A percentile compares a stretch with the other conserved stretches of the same genome.
Evolutionary conservation across 2,797 vertebrate species (phyloP).

Genomic region (Danio kyathit): DNA sequence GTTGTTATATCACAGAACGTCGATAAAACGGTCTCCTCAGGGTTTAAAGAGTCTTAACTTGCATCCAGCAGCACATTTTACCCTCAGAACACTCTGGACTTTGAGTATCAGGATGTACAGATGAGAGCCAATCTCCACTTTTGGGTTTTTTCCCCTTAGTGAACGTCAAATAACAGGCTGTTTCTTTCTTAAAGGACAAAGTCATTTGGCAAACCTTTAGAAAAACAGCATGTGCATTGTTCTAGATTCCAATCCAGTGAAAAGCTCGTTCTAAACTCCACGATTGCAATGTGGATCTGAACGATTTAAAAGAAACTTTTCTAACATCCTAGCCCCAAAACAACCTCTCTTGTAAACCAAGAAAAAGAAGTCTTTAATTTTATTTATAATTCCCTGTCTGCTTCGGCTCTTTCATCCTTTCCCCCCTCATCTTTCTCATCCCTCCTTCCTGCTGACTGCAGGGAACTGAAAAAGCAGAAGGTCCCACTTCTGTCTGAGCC

Average conservation of each 20-base stretch:
- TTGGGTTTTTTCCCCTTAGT: neutral
- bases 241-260: slow-evolving; percentile 53
- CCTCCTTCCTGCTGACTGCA: slow-evolving; percentile 73
- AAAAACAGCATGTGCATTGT: slow-evolving; percentile 68
- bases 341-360: slow-evolving; percentile 65
- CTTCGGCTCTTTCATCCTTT: slow-evolving; percentile 51
- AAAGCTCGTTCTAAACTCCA: slow-evolving; percentile 58
- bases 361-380: slow-evolving; percentile 61
- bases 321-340: slow-evolving; percentile 56
- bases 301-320: slow-evolving; percentile 70
- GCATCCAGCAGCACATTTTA: neutral
- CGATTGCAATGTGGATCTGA: slow-evolving; percentile 59
- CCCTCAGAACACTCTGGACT: neutral
- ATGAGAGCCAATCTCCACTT: neutral
- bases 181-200: slow-evolving; percentile 58
- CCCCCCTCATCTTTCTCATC: slow-evolving; percentile 44
- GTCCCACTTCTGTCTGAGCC: slow-evolving; percentile 73
- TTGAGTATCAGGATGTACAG: neutral
- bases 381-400: slow-evolving; percentile 63
- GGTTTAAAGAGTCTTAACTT: neutral
- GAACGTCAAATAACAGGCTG: slow-evolving; percentile 34
- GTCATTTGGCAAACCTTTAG: slow-evolving; percentile 60
- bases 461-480: slow-evolving; percentile 71
- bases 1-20: neutral
- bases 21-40: neutral